Conservation (phyloP, 2,888 invertebrate species). For the Pollenia griseotomentosa region DNA sequence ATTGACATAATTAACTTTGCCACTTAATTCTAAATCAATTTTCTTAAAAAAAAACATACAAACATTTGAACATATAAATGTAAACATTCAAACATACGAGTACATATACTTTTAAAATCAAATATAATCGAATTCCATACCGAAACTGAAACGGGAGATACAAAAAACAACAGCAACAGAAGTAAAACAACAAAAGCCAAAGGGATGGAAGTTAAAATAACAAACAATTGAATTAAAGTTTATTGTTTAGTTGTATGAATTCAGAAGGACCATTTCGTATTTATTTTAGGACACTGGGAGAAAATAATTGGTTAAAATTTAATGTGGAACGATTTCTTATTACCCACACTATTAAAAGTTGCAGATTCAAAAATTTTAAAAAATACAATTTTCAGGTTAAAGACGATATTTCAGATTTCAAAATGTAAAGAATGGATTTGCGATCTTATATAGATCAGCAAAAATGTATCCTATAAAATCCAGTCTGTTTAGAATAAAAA, state of each 20-base stretch:
- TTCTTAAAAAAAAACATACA: constrained; percentile 39
- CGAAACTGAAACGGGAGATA: not conserved
- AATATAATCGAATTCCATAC: constrained; percentile 37
- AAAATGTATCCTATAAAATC: too few relatives aligned
- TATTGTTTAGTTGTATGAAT: constrained; percentile 36
- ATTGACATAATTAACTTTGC: constrained; percentile 68
- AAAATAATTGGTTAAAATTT: not conserved
- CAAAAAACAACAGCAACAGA: not conserved
- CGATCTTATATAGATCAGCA: too few relatives aligned
- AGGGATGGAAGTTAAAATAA: constrained; percentile 40
- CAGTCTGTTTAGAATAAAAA: too few relatives aligned
- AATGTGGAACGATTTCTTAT: too few relatives aligned
- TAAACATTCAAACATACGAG: not conserved
- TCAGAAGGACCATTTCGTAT: constrained; percentile 34
- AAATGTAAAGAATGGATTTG: too few relatives aligned
- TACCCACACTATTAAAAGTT: too few relatives aligned
- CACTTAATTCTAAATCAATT: constrained; percentile 70
- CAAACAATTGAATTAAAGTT: constrained; percentile 57
- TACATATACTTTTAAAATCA: not conserved
- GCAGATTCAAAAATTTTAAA: too few relatives aligned
- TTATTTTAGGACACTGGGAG: constrained; percentile 7
- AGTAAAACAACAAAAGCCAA: not conserved
- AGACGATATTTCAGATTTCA: too few relatives aligned
- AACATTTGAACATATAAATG: not conserved
- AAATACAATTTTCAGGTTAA: too few relatives aligned